Conservation (phyloP, 1,140 invertebrate species). For the Anagrus nilaparvatae region DNA sequence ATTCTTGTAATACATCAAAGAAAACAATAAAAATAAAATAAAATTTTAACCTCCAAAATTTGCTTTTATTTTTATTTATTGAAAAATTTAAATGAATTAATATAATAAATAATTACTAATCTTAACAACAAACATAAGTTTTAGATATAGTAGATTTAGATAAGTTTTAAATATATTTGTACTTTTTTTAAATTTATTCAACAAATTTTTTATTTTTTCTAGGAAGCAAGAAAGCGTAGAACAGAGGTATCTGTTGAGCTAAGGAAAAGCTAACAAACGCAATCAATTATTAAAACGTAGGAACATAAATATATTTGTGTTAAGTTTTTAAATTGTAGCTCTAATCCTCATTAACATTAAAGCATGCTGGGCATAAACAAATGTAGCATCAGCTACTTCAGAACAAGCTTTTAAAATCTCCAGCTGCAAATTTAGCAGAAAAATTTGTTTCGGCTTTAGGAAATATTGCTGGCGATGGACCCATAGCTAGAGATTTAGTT, state of each 20-base stretch:
- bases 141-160: too few relatives aligned
- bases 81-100: too few relatives aligned
- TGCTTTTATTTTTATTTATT: too few relatives aligned
- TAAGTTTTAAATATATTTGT: too few relatives aligned
- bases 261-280: conserved; percentile 86
- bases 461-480: conserved; percentile 91
- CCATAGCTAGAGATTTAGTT: conserved; percentile 65
- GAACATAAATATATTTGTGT: conserved; percentile 72
- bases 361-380: conserved; percentile 95
- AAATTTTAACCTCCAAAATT: too few relatives aligned
- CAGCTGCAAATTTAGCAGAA: conserved; percentile 74
- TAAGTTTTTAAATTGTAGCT: conserved; percentile 57
- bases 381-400: conserved; percentile 92
- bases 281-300: conserved; percentile 91
- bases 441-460: conserved; percentile 97
- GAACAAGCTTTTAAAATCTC: conserved; percentile 71
- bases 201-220: conserved; percentile 14
- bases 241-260: conserved; percentile 82
- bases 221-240: conserved; percentile 81
- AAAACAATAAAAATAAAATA: too few relatives aligned
- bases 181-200: too few relatives aligned
- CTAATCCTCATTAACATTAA: conserved; percentile 96
- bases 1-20: too few relatives aligned
- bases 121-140: too few relatives aligned
- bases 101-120: too few relatives aligned